Evolutionary conservation across 2,113 vertebrate genomes (phyloP).

Genomic region (Raja brachyura): DNA sequence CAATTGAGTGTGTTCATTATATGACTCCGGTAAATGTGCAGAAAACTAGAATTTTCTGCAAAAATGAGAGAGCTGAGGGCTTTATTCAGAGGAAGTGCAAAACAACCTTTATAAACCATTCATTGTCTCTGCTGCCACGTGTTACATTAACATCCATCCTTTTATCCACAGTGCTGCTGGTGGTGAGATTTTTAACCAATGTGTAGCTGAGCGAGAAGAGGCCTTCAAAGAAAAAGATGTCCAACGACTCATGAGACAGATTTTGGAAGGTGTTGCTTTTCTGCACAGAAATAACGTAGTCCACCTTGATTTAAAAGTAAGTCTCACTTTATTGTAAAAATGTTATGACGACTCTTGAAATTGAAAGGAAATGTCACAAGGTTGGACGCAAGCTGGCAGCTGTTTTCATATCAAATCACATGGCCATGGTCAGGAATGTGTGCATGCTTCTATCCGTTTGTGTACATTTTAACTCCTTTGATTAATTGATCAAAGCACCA

Average conservation of each 20-base stretch:
- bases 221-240: slow-evolving; percentile 60
- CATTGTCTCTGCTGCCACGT: background rate
- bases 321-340: background rate
- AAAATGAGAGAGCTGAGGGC: background rate
- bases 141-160: background rate
- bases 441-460: background rate
- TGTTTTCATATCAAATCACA: background rate
- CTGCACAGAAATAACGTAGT: slow-evolving; percentile 58
- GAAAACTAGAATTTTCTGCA: background rate
- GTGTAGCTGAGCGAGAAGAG: slow-evolving; percentile 59
- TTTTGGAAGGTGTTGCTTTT: slow-evolving; percentile 60
- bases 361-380: background rate
- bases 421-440: background rate
- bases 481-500: background rate
- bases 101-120: background rate
- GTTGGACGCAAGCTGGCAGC: background rate
- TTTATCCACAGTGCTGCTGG: slow-evolving; percentile 55
- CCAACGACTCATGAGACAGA: slow-evolving; percentile 63
- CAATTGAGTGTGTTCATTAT: background rate
- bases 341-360: background rate
- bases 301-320: slow-evolving; percentile 64
- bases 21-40: background rate
- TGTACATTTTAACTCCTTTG: background rate
- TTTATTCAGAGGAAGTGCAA: background rate
- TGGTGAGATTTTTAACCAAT: slow-evolving; percentile 66